A percentile compares a stretch with the other conserved stretches of the same genome.
Evolutionary conservation across 2,888 invertebrate species (phyloP).

Genomic region (Ochropleura plecta): DNA sequence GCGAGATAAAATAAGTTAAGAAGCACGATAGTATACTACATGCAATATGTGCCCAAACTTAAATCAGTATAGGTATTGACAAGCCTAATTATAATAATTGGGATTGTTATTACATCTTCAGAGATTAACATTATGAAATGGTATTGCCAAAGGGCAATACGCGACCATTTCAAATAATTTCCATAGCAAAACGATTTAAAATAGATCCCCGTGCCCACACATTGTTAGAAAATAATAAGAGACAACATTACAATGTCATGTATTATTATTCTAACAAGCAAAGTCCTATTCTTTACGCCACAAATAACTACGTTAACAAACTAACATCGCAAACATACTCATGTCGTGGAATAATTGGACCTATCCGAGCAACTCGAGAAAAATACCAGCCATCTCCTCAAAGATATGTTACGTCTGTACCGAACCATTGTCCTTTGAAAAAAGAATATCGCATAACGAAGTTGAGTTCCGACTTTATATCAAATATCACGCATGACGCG

Average conservation of each 20-base stretch:
- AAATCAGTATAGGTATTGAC: not conserved
- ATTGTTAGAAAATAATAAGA: conserved; percentile 23
- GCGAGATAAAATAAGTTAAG: not conserved
- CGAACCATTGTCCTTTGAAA: conserved; percentile 90
- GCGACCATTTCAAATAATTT: not conserved
- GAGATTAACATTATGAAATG: too few species aligned
- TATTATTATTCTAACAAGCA: conserved; percentile 63
- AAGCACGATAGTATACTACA: too few species aligned
- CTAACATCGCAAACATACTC: conserved; percentile 81
- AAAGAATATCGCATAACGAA: conserved; percentile 90
- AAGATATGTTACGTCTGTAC: conserved; percentile 86
- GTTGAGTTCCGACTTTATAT: conserved; percentile 90
- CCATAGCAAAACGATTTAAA: not conserved
- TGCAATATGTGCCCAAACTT: too few species aligned
- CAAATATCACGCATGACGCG: conserved; percentile 91
- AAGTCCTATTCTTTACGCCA: conserved; percentile 57
- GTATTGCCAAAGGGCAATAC: too few species aligned
- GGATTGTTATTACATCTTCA: too few species aligned
- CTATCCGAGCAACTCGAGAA: conserved; percentile 82
- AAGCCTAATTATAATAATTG: not conserved
- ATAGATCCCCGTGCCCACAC: not conserved
- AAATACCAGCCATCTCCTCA: conserved; percentile 86
- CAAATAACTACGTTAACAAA: conserved; percentile 80
- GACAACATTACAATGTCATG: conserved; percentile 53
- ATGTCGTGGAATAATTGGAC: conserved; percentile 88